Base-by-base conservation (phyloP, 2,797 vertebrate species). In the Rallus crepitans region DNA sequence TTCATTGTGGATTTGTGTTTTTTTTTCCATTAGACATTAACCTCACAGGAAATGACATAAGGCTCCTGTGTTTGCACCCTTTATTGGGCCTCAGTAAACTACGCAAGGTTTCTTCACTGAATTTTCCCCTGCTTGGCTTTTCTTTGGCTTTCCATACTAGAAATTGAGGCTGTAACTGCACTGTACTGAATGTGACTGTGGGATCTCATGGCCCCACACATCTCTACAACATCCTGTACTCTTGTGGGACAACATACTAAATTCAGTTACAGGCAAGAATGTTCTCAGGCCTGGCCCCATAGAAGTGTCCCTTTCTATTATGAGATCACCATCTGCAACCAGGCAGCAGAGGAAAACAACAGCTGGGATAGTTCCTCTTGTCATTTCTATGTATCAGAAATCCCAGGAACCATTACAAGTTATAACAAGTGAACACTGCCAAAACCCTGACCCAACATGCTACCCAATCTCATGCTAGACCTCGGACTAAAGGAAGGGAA, bases 181-280 rank as follows among this genome's bases (percentile, higher is more conserved):
- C 31, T 11, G 4, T 48, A 33, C 20, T 0, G 0, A 55, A 16
- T 2, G 3, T 28, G 55, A 42, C 52, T 1, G 3, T 30, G 48
- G 66, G n/a, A 70, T 31, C 15, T 20, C 57, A 31, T 0, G 11
- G 40, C 16, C 23, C 30, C 2, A 4, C 6, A 4, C 55, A 68
- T 31, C 33, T 76, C 60, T 7, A 17, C 55, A 18, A 50, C 1
- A 4, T 42, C 69, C 80, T 71, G 35, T 28, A 12, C 15, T 28
- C 13, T 27, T 12, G 13, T 7, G 24, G 37, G 11, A 84, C 13
- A 68, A 39, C 55, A n/a, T 2, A 31, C 6, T 11, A 10, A 63
- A 69, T 37, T 47, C 45, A 33, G 2, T 12, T 39, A 27, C 21
- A 48, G 33, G 56, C 25, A 69, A 73, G 15, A 50, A 50, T 0